Percentiles rank a stretch among this genome's conserved stretches.
Evolutionary conservation across 2,113 vertebrate species (phyloP).

Genomic region (Pardalotus punctatus): DNA sequence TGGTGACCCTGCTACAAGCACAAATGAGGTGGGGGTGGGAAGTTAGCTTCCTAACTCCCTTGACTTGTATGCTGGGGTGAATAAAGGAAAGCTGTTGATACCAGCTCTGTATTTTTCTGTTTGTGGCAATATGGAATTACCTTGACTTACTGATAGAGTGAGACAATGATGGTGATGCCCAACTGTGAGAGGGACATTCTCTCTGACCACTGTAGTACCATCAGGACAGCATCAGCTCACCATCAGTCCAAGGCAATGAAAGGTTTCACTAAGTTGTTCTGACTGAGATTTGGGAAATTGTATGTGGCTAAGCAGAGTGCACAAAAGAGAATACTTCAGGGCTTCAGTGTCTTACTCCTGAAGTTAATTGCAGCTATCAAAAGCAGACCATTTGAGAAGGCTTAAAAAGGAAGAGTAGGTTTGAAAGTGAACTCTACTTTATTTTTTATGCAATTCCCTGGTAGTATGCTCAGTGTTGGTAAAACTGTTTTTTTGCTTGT

Average conservation of each 20-base stretch:
- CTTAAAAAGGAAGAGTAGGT: not conserved
- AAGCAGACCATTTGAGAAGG: not conserved
- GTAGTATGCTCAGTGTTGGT: not conserved
- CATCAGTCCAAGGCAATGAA: too few species aligned
- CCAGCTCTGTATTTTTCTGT: not conserved
- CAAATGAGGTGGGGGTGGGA: accelerated
- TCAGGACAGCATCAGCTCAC: not conserved
- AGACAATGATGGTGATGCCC: not conserved
- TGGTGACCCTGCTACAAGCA: not conserved
- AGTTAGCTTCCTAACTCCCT: not conserved
- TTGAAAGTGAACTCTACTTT: not conserved
- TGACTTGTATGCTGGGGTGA: not conserved
- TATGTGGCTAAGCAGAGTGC: not conserved
- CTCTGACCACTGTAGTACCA: accelerated
- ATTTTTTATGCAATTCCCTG: not conserved
- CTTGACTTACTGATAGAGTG: not conserved
- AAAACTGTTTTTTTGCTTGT: not conserved
- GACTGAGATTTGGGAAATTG: not conserved
- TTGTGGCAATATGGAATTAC: not conserved
- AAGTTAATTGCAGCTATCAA: not conserved
- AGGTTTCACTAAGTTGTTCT: not conserved
- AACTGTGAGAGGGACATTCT: not conserved
- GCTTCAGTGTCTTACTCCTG: not conserved
- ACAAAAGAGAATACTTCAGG: not conserved
- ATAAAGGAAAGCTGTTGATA: not conserved